Evolutionary conservation across 2,113 vertebrate genomes (phyloP), one percentile per base, ranked within the genome.

Genomic region (Saccopteryx bilineata): DNA sequence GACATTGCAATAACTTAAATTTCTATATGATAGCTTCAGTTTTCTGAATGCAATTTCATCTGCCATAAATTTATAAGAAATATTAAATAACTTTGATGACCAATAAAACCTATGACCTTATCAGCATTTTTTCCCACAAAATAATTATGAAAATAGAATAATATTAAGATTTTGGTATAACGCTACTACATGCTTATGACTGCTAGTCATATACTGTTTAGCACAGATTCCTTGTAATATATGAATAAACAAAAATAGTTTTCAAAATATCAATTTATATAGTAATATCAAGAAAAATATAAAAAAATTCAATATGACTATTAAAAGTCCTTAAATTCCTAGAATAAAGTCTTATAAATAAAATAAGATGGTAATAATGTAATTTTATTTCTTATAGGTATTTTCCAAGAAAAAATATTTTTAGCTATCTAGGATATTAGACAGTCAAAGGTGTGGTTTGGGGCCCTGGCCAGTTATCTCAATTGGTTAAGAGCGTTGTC

Each of bases 41-140:
- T 63, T 90, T 94, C 39, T 71, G 21, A 13, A 19, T 52, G 17
- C 21, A 81, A 90, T 72, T 81, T 80, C 46, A 88, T 81, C 15
- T 85, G 15, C 23, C 28, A 90, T 50, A 83, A 83, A 75, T 21
- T 18, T 95, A 52, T 83, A 26, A 90, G 18, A 76, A 95, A 92
- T 85, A 68, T 17, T 71, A 9, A 31, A 15, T 60, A 52, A 61
- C 23, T 15, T 61, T 72, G 19, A 88, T 78, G 2, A 72, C 17
- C 33, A 93, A 5, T 61, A 52, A 91, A 87, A 79, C 79, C 0
- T 18, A 63, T 33, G 63, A 46, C 39, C 2, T 78, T 15, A 74
- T 87, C 19, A 90, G 2, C 13, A 39, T n/a, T 63, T 80, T 82
- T 76, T 52, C 28, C 10, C n/a, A 11, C 9, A 71, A 81, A 80